These are phyloP conservation scores for Parnassius smintheus DNA, from an alignment of 2,888 invertebrate species.

Conservation along the genomic window DNA sequence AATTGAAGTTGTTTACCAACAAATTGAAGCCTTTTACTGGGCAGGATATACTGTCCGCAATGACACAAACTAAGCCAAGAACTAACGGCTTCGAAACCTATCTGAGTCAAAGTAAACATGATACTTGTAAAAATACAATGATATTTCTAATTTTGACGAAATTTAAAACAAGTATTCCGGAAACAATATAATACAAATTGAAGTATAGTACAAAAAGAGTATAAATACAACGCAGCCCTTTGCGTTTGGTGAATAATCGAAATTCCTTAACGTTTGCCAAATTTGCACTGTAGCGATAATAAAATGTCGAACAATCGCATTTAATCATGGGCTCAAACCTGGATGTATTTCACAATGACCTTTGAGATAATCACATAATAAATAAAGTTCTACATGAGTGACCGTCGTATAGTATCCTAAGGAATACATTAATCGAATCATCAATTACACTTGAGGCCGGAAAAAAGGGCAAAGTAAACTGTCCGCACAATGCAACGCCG, in stretches of 20 bases:
- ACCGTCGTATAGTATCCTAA: conserved; percentile 19
- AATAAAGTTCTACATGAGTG: conserved; percentile 25
- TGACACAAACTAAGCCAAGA: too few species aligned
- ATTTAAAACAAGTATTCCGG: too few species aligned
- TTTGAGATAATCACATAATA: conserved; percentile 23
- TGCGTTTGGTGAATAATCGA: conserved; percentile 8
- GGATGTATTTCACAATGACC: conserved; percentile 11
- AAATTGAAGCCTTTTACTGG: too few species aligned
- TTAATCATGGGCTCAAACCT: conserved; percentile 18
- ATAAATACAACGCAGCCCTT: too few species aligned
- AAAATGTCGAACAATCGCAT: conserved; percentile 22
- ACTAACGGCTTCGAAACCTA: too few species aligned
- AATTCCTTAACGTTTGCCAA: conserved; percentile 20
- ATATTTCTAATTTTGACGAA: too few species aligned
- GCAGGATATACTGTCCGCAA: too few species aligned
- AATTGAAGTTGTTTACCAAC: too few species aligned
- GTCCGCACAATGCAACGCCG: conserved; percentile 21
- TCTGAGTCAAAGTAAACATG: too few species aligned
- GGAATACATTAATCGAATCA: conserved; percentile 27
- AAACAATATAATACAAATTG: too few species aligned
- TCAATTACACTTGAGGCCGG: conserved; percentile 30
- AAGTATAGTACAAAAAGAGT: too few species aligned
- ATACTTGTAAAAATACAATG: too few species aligned
- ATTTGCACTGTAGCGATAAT: conserved; percentile 14
- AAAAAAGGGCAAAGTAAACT: conserved; percentile 30